phyloP scores from a whole-genome alignment of 2,888 invertebrate genomes.

The Conchocele bisecta region DNA sequence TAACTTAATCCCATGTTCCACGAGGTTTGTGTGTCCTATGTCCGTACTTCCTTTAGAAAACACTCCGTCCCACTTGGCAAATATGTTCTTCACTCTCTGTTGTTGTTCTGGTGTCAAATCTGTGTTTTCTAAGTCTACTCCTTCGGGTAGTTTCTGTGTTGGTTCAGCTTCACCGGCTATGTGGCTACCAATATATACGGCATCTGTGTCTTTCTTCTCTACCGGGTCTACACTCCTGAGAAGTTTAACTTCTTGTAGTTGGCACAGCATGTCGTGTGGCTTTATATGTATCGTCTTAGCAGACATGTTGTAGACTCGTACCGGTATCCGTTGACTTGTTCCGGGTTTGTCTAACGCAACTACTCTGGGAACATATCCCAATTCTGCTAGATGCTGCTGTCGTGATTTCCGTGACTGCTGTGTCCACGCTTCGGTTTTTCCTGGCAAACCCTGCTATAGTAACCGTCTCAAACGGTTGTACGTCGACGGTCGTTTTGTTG shows the following conservation, averaged over 20 bases:
- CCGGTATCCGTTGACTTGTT: not conserved
- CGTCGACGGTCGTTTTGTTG: not conserved
- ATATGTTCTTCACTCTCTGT: not conserved
- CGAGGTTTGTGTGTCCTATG: not conserved
- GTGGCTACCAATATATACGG: not conserved
- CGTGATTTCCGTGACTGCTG: not conserved
- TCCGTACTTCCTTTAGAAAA: slow-evolving; percentile 6
- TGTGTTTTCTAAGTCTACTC: not conserved
- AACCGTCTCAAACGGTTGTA: not conserved
- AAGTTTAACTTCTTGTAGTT: slow-evolving; percentile 4
- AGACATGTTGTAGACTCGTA: not conserved
- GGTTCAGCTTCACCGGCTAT: not conserved
- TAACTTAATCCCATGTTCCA: slow-evolving; percentile 13
- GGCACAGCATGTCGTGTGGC: not conserved
- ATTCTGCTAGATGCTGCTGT: not conserved
- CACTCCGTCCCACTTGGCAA: not conserved
- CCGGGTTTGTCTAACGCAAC: not conserved
- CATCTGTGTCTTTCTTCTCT: not conserved
- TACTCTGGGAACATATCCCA: not conserved
- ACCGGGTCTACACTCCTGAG: not conserved
- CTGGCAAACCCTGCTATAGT: not conserved
- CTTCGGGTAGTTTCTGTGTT: not conserved
- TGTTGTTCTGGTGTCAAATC: not conserved
- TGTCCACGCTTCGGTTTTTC: not conserved
- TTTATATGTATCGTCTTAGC: not conserved